Percentiles rank a stretch among this genome's conserved stretches.
These are phyloP conservation scores for Habroteleia sp. DNA, from an alignment of 2,888 invertebrate species.

Conservation along the genomic window DNA sequence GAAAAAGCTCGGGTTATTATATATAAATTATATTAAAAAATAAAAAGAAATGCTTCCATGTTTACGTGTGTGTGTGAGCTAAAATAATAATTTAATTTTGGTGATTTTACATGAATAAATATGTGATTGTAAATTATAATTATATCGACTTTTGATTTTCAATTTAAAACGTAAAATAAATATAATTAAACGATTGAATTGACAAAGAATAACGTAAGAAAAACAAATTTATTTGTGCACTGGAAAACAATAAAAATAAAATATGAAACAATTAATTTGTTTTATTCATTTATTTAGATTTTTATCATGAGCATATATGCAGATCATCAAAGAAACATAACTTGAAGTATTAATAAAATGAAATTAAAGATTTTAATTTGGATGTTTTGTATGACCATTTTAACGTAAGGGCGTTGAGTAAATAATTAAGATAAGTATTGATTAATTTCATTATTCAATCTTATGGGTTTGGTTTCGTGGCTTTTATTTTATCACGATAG, in stretches of 20 bases:
- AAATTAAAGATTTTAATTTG: neutral
- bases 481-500: no score
- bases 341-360: neutral
- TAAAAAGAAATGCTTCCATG: no score
- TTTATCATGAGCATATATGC: slow-evolving; percentile 3
- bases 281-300: slow-evolving; percentile 24
- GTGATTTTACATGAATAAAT: no score
- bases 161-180: slow-evolving; percentile 3
- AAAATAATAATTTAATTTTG: no score
- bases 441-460: slow-evolving; percentile 27
- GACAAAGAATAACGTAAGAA: neutral
- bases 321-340: neutral
- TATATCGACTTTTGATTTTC: slow-evolving; percentile 11
- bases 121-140: no score
- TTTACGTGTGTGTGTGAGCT: no score
- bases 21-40: no score
- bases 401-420: slow-evolving; percentile 9
- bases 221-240: slow-evolving; percentile 13
- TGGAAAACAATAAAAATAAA: slow-evolving; percentile 10
- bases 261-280: neutral
- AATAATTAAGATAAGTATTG: slow-evolving; percentile 31
- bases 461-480: slow-evolving; percentile 20
- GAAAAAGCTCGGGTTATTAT: no score
- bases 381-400: slow-evolving; percentile 1
- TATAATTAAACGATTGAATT: slow-evolving; percentile 6